These are phyloP conservation scores for Nomada lathburiana DNA, from an alignment of 2,888 invertebrate genomes.

Conservation along the genomic window DNA sequence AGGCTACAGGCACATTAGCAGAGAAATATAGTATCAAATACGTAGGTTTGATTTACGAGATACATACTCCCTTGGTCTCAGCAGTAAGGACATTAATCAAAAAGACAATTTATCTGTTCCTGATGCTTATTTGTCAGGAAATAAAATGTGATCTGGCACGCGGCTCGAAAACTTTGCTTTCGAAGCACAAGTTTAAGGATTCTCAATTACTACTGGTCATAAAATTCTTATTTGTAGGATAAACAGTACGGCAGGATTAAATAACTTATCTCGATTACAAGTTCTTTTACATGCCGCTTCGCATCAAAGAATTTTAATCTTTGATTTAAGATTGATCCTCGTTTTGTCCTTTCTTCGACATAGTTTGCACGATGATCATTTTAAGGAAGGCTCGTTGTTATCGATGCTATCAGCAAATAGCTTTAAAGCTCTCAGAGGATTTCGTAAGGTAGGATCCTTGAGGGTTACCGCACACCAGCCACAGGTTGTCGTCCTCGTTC, in stretches of 20 bases:
- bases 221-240: too few species aligned
- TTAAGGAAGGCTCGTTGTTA: conserved; percentile 31
- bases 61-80: too few species aligned
- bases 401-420: conserved; percentile 40
- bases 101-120: neutral
- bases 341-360: neutral
- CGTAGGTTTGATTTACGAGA: neutral
- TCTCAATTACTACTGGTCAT: too few species aligned
- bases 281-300: too few species aligned
- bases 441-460: conserved; percentile 57
- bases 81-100: neutral
- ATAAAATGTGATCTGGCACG: neutral
- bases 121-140: neutral
- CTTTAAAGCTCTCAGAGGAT: conserved; percentile 53
- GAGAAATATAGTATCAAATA: neutral
- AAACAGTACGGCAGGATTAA: too few species aligned
- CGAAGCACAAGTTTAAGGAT: neutral
- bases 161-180: neutral
- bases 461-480: conserved; percentile 65
- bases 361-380: conserved; percentile 23
- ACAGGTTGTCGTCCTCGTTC: conserved; percentile 73
- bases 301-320: neutral
- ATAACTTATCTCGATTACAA: too few species aligned
- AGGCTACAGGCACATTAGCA: neutral
- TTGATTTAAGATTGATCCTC: neutral